Base-by-base conservation (phyloP, 2,888 invertebrate genomes). In the Campoplex capitator region DNA sequence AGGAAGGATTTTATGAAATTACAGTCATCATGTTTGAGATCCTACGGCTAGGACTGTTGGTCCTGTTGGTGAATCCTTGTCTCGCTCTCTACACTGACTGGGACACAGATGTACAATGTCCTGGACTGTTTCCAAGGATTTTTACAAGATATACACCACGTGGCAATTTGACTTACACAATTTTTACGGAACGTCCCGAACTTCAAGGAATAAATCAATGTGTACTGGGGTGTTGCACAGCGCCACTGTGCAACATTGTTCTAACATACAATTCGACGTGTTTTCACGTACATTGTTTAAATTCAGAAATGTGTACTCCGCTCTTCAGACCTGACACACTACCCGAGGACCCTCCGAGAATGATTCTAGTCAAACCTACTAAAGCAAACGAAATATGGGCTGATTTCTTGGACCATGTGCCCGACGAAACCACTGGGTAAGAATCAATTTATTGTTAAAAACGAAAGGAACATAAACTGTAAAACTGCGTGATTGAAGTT, bases 321-420 rank as follows among this genome's bases (percentile, higher is more conserved):
- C 95, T 96, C 28, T 95, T 96, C 68, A 95, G 96, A 67, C 94
- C 95, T 11, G 96, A 96, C 89, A 95, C 96, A 89, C 93, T 94
- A 38, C 94, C 94, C 83, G 95, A 95, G 11, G 95, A 96, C 56
- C 96, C 96, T 91, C 96, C 97, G 0, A 96, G 96, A 83, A 97
- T 98, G 97, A 97, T 98, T 67, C 94, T 98, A 56, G 97, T 98
- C 0, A 96, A 96, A 93, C 97, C 98, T 4, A 96, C 97, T 0
- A 93, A 96, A 35, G 94, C 95, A 18, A 96, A 95, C 92, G 96
- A 95, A 84, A 92, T 91, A 28, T 96, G 96, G 96, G 93, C 90
- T 28, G 95, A 95, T 76, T 92, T 95, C n/a, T 78, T 93, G 16
- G 89, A 92, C 78, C 90, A 89, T 82, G 78, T 88, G 42, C 90